These are phyloP conservation scores for Leptopilina myrica DNA, from an alignment of 2,888 invertebrate species.

Conservation along the genomic window DNA sequence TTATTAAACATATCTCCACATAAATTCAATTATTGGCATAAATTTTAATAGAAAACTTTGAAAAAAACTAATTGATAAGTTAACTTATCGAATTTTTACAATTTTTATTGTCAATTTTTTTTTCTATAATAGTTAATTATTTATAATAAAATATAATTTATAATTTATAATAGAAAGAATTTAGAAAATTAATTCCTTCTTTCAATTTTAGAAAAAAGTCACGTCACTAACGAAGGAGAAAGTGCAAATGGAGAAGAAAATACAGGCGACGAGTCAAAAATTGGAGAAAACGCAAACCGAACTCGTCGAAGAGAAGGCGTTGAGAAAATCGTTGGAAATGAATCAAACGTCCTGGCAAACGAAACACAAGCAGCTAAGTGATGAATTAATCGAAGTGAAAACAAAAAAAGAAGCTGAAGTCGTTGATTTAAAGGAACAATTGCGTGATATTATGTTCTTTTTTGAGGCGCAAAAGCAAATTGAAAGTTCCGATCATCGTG, in stretches of 20 bases:
- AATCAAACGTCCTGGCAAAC: constrained; percentile 87
- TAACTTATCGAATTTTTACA: neutral
- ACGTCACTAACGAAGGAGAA: constrained; percentile 82
- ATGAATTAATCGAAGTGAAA: constrained; percentile 72
- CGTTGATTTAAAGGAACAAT: constrained; percentile 92
- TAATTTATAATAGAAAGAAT: no score
- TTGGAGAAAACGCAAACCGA: constrained; percentile 83
- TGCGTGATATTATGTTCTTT: constrained; percentile 97
- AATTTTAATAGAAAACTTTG: no score
- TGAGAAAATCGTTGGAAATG: constrained; percentile 86
- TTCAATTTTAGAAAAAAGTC: constrained; percentile 77
- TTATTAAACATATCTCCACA: no score
- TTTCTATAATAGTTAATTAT: no score
- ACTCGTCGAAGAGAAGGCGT: constrained; percentile 89
- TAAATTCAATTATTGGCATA: no score
- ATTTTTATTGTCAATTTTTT: no score
- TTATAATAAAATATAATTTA: no score
- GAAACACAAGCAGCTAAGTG: constrained; percentile 75
- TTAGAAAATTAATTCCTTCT: no score
- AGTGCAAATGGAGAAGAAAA: constrained; percentile 83
- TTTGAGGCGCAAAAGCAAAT: constrained; percentile 90
- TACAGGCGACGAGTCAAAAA: constrained; percentile 82
- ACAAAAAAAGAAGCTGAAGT: constrained; percentile 82
- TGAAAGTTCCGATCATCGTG: constrained; percentile 78
- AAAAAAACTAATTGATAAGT: no score